Percentiles rank a stretch among this genome's conserved stretches.
phyloP scores from a whole-genome alignment of 2,888 invertebrate species.

The Tenthredo notha region DNA sequence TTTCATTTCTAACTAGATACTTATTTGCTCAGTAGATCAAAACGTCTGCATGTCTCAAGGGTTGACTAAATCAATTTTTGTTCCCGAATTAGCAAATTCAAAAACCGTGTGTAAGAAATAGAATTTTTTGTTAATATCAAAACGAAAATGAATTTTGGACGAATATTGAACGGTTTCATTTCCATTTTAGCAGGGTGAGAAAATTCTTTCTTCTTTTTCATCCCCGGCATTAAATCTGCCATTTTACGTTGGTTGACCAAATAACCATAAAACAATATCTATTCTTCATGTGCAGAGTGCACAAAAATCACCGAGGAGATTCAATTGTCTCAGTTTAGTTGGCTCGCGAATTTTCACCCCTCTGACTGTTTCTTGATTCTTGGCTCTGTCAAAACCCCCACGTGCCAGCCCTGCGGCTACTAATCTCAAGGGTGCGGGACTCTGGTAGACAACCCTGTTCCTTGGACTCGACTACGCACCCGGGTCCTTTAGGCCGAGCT shows the following conservation, averaged over 20 bases:
- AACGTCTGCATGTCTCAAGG: not conserved
- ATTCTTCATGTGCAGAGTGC: conserved; percentile 18
- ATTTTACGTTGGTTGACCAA: conserved; percentile 9
- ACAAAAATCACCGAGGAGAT: conserved; percentile 34
- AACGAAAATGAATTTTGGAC: not conserved
- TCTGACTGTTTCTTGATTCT: not conserved
- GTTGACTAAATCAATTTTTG: not conserved
- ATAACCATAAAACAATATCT: conserved; percentile 27
- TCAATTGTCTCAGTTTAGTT: conserved; percentile 41
- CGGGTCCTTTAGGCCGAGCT: conserved; percentile 19
- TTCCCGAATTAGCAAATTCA: no score
- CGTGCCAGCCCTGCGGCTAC: conserved; percentile 21
- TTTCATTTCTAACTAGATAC: not conserved
- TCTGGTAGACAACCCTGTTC: conserved; percentile 29
- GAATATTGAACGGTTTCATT: not conserved
- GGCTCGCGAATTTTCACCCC: not conserved
- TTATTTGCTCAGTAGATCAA: not conserved
- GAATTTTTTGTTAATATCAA: not conserved
- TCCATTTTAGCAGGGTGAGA: not conserved
- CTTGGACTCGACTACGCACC: conserved; percentile 29
- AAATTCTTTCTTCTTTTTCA: not conserved
- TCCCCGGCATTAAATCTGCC: conserved; percentile 9
- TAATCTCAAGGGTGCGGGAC: conserved; percentile 27
- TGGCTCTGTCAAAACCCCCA: conserved; percentile 24
- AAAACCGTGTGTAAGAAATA: no score